A percentile compares a stretch with the other conserved stretches of the same genome.
Conservation (phyloP, 2,113 vertebrate genomes). For the Gymnorhina tibicen region DNA sequence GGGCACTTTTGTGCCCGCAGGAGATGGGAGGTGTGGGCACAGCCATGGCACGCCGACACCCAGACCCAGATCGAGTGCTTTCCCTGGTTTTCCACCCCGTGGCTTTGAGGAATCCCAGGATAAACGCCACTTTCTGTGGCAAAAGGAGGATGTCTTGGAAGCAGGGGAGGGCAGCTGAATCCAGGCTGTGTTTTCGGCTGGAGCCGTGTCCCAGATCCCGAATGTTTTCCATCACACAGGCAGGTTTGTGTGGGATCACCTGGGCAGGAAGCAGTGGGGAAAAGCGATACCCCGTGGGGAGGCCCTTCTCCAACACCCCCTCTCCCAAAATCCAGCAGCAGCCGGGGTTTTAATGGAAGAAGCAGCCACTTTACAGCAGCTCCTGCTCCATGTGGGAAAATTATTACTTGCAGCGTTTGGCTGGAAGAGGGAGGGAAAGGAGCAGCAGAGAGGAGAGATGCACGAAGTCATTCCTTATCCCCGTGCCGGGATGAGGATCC, state of each 20-base stretch:
- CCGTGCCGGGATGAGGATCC: neutral
- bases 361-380: slow-evolving; percentile 42
- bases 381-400: slow-evolving; percentile 49
- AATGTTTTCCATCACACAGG: slow-evolving; percentile 13
- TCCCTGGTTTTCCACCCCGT: neutral
- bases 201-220: neutral
- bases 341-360: slow-evolving; percentile 16
- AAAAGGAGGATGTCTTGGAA: neutral
- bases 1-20: accelerated
- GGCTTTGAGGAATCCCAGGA: neutral
- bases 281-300: slow-evolving; percentile 49
- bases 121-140: neutral
- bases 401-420: neutral
- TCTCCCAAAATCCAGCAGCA: slow-evolving; percentile 7
- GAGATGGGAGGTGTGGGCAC: neutral
- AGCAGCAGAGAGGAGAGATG: neutral
- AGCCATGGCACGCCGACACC: neutral
- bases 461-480: neutral
- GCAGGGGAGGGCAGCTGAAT: neutral
- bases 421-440: neutral
- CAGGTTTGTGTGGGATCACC: slow-evolving; percentile 61
- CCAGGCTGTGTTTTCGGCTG: slow-evolving; percentile 7
- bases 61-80: neutral
- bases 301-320: slow-evolving; percentile 35
- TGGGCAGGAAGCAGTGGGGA: slow-evolving; percentile 50